Evolutionary conservation across 1,140 invertebrate genomes (phyloP).

Genomic region (Bombus turneri): DNA sequence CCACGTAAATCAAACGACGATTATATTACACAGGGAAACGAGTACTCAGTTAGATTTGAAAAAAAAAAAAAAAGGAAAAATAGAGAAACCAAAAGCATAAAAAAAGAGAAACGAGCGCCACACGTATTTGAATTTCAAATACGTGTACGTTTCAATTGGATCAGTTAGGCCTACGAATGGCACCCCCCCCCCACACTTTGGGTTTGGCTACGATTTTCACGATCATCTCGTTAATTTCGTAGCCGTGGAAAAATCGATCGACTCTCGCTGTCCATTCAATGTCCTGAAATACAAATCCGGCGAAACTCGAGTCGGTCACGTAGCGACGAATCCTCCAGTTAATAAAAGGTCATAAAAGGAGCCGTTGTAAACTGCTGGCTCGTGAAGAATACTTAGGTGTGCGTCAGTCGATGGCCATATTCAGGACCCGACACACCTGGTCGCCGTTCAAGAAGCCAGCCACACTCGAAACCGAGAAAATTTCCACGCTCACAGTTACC

Average conservation of each 20-base stretch:
- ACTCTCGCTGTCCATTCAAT: neutral
- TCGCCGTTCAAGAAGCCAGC: neutral
- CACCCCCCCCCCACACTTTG: no score
- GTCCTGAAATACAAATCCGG: constrained; percentile 38
- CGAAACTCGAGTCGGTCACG: constrained; percentile 47
- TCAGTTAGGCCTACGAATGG: no score
- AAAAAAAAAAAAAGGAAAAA: neutral
- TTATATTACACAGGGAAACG: neutral
- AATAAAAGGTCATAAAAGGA: constrained; percentile 62
- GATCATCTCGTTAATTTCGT: constrained; percentile 32
- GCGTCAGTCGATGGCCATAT: constrained; percentile 1
- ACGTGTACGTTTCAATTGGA: neutral
- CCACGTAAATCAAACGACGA: neutral
- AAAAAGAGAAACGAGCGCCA: neutral
- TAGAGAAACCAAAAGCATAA: neutral
- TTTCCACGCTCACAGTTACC: constrained; percentile 22
- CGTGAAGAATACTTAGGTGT: constrained; percentile 57
- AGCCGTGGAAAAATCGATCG: constrained; percentile 6
- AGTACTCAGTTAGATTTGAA: neutral
- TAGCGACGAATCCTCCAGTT: constrained; percentile 48
- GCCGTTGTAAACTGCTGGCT: constrained; percentile 48
- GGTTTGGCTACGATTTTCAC: neutral
- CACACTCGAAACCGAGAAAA: constrained; percentile 23
- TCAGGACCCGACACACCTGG: constrained; percentile 49
- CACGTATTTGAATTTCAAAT: neutral